These are phyloP conservation scores for Zeuzera pyrina DNA, from an alignment of 2,888 invertebrate genomes.

Conservation along the genomic window DNA sequence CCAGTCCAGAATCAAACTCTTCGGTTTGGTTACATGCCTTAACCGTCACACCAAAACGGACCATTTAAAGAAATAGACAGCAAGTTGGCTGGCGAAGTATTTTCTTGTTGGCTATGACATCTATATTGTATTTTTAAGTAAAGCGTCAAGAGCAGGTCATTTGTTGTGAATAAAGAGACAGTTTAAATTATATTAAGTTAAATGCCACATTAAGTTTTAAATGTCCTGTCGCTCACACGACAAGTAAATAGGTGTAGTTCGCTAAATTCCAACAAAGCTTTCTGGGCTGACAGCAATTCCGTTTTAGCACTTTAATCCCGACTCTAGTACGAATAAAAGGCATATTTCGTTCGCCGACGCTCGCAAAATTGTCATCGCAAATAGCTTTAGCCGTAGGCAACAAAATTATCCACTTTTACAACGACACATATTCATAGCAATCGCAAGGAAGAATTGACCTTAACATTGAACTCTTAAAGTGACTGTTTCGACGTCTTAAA, in stretches of 20 bases:
- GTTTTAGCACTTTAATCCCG: conserved; percentile 70
- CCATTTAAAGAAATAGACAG: too few relatives aligned
- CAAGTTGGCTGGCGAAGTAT: too few relatives aligned
- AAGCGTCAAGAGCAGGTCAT: too few relatives aligned
- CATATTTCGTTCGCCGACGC: conserved; percentile 70
- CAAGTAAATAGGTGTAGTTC: conserved; percentile 46
- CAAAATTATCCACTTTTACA: conserved; percentile 21
- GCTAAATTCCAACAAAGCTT: conserved; percentile 54
- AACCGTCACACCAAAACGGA: too few relatives aligned
- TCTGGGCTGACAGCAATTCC: conserved; percentile 59
- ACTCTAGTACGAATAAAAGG: conserved; percentile 68
- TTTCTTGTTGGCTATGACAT: too few relatives aligned
- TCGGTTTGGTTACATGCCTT: too few relatives aligned
- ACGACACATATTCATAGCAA: conserved; percentile 21
- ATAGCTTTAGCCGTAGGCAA: conserved; percentile 65
- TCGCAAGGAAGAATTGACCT: conserved; percentile 19
- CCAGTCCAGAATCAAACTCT: too few relatives aligned
- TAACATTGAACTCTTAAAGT: conserved; percentile 16
- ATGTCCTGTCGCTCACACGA: too few relatives aligned
- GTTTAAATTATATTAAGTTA: too few relatives aligned
- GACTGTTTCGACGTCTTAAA: conserved; percentile 8
- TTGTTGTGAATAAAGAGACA: too few relatives aligned
- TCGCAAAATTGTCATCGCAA: conserved; percentile 72
- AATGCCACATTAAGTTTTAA: too few relatives aligned
- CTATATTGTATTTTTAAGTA: too few relatives aligned